phyloP scores from a whole-genome alignment of 2,797 vertebrate genomes.

The Pangasius larnaudii region DNA sequence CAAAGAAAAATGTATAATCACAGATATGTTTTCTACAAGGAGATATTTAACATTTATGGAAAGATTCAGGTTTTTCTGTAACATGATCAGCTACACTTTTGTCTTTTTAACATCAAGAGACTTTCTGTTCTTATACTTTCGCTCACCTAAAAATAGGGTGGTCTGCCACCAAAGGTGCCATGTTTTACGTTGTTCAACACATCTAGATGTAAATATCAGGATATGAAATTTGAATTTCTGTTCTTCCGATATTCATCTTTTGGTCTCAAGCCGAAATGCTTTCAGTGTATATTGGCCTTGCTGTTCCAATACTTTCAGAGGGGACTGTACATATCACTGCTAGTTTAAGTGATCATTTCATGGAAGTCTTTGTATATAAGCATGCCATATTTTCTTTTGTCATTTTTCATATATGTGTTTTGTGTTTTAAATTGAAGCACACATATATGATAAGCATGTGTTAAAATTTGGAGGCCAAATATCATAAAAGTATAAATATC shows the following conservation, averaged over 20 bases:
- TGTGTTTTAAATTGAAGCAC: not conserved
- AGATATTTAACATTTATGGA: not conserved
- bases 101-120: not conserved
- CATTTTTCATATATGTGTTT: not conserved
- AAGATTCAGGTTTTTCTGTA: not conserved
- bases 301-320: not conserved
- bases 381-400: not conserved
- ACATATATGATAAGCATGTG: too few relatives aligned
- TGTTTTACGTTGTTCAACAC: not conserved
- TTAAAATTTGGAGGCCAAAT: constrained; percentile 8
- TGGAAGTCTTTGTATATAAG: not conserved
- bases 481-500: constrained; percentile 3
- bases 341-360: not conserved
- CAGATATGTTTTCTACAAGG: not conserved
- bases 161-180: not conserved
- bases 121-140: too few relatives aligned
- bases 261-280: not conserved
- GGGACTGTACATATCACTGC: too few relatives aligned
- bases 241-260: not conserved
- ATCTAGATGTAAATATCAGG: not conserved
- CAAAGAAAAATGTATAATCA: not conserved
- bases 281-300: not conserved
- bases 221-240: not conserved
- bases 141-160: too few relatives aligned
- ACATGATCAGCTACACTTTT: not conserved